Conservation (phyloP, 2,797 vertebrate species). For the Knipowitschia caucasica region DNA sequence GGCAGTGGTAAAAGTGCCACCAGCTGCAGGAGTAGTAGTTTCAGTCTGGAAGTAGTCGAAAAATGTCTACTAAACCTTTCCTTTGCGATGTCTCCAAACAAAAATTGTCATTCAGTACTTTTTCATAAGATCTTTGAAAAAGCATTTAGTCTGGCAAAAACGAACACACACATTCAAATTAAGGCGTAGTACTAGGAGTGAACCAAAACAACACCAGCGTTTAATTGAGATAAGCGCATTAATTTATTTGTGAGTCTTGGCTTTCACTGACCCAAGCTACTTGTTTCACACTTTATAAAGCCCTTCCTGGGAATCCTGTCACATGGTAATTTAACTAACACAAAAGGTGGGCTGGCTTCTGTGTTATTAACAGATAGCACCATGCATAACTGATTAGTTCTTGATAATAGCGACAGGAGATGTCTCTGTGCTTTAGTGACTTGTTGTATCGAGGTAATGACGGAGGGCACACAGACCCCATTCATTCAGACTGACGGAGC, state of each 20-base stretch:
- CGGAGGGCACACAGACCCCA: constrained; percentile 1
- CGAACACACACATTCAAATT: no score
- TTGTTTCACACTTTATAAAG: background rate
- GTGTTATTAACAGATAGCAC: background rate
- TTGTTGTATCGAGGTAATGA: constrained; percentile 1
- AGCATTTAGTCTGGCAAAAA: no score
- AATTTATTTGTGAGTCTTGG: background rate
- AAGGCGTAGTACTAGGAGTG: no score
- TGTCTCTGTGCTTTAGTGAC: background rate
- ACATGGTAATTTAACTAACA: background rate
- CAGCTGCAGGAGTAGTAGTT: background rate
- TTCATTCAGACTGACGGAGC: constrained; percentile 7
- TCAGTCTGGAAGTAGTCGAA: background rate
- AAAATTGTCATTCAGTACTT: no score
- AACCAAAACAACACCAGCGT: no score
- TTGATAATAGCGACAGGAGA: background rate
- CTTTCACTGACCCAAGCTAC: background rate
- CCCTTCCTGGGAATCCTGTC: no score
- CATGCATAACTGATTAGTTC: background rate
- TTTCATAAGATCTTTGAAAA: no score
- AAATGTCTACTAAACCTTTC: no score
- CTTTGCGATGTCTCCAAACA: no score
- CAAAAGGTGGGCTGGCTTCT: background rate
- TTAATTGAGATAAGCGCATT: no score
- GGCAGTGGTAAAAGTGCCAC: background rate